Base-by-base conservation (phyloP, 2,797 vertebrate species). In the Limosa lapponica region DNA sequence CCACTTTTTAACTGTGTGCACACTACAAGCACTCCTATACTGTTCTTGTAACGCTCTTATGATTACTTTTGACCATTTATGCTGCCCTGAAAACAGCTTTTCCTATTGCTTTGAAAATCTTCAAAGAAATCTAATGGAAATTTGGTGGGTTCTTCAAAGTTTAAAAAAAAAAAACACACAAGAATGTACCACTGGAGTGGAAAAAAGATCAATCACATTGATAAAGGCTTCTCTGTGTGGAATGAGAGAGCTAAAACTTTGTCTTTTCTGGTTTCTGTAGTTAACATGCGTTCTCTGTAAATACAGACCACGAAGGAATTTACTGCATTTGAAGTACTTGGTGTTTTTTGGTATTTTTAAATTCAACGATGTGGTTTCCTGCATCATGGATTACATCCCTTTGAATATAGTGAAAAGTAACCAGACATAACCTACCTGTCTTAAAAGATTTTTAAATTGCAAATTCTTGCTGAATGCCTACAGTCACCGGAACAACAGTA, bases 391-490 rank as follows among this genome's bases (percentile, higher is more conserved):
- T 71, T 94, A 64, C 27, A 39, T 43, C 27, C 6, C 64, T 89
- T 62, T 82, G 49, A 61, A 34, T 39, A 10, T 1, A 52, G 43
- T 64, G 44, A 58, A 62, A 88, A 82, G 30, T 82, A 67, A 69
- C 20, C 4, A 57, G 61, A 27, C 8, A 12, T 41, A 73, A 62
- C 28, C 14, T 41, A 6, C 61, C 34, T 67, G 8, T 87, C 48
- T 71, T 37, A 73, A 90, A 91, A 54, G 6, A 32, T 65, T 78
- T 81, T 73, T 78, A 41, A 78, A n/a, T 41, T 61, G 46, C 25
- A 49, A 57, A 82, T 41, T 78, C 65, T 41, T 83, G 10, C 61
- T 84, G 54, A 36, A 54, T 75, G 32, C 39, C 17, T 43, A 5
- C 43, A 55, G 11, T 82, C 25, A 51, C 36, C 23, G 37, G 57